phyloP scores from a whole-genome alignment of 2,797 vertebrate species.

The Perodicticus potto region DNA sequence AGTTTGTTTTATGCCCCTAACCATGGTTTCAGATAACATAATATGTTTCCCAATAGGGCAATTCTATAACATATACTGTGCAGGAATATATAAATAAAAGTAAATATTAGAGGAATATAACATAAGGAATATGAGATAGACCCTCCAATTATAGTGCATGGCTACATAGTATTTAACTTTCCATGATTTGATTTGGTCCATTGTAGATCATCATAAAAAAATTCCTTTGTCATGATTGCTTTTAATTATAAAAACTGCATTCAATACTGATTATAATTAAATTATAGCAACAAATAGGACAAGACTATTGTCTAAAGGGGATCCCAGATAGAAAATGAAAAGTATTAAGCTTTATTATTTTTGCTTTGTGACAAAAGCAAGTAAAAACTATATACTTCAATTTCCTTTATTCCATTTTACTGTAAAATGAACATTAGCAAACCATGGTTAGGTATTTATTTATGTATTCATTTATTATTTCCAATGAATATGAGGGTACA shows the following conservation, averaged over 20 bases:
- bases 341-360: constrained; percentile 25
- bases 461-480: no score
- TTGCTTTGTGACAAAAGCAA: neutral
- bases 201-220: neutral
- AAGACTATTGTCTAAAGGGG: neutral
- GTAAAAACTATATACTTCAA: neutral
- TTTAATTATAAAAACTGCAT: neutral
- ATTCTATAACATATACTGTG: neutral
- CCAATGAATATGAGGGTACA: no score
- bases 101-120: neutral
- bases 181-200: neutral
- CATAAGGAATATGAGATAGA: neutral
- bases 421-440: neutral
- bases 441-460: neutral
- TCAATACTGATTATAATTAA: neutral
- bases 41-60: neutral
- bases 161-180: neutral
- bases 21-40: neutral
- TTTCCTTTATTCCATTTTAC: neutral
- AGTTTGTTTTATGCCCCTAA: neutral
- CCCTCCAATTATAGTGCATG: neutral
- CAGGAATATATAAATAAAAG: neutral
- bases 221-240: neutral
- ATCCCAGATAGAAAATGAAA: neutral
- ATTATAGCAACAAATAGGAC: neutral